Evolutionary conservation across 2,888 invertebrate species (phyloP), one percentile per base, ranked within the genome.

Genomic region (Nomada fabriciana): DNA sequence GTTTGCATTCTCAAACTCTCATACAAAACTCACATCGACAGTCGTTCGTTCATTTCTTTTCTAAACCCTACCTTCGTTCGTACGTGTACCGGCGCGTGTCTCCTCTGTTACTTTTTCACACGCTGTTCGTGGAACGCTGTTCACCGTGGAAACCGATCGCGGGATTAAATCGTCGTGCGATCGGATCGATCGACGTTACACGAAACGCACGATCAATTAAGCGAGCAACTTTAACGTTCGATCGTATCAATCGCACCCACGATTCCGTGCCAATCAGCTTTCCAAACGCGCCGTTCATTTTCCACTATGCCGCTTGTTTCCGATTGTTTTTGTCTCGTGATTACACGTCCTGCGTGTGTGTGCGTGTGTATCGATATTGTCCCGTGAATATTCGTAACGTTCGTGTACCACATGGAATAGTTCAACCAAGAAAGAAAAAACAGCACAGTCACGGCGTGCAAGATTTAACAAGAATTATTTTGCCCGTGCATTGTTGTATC

Each of bases 11-110:
- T 80, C 84, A 82, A 83, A 88, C 86, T 89, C 86, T 89, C 91
- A 87, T 87, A 89, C 92, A 93, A 81, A 94, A 93, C 93, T 92
- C 89, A 94, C 85, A 83, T 84, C 82, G 85, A 87, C 84, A 83
- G 70, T 81, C 86, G 85, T 79, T 76, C 88, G 82, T 81, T 86
- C 80, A 80, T 87, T 50, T 84, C 86, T 84, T 86, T 82, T 86
- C 73, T 74, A 55, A 71, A 65, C 42, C 2, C 75, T 43, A 47
- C 43, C 20, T 13, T 85, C 81, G 80, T 76, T 87, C 81, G 84
- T 53, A 69, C 70, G 70, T 50, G 60, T 70, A 29, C 78, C 82
- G 67, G 79, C 79, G 64, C 67, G 59, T 10, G 15, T 23, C 20
- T 64, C 23, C 15, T 2, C 25, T 43, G 23, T 70, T 15, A 36